Base-by-base conservation (phyloP, 1,140 invertebrate genomes). In the Aphelinus atriplicis region DNA sequence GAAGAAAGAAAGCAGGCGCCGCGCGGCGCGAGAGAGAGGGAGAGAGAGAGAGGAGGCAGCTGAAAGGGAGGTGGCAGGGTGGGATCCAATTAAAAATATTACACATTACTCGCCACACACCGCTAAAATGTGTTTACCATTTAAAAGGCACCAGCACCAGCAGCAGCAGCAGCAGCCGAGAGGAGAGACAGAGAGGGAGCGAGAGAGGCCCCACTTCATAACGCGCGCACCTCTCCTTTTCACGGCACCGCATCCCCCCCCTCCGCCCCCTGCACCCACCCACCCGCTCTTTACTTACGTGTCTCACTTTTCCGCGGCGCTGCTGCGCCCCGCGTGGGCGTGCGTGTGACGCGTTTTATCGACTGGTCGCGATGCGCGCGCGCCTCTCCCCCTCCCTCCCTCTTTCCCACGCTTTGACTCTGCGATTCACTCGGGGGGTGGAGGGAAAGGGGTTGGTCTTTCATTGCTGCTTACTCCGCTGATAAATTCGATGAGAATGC, bases 31-130 rank as follows among this genome's bases (percentile, higher is more conserved):
- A 53, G 47, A 47, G 67, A 65, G 73, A 73, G 67, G 74, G 71
- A 77, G 76, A 78, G 79, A 76, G 76, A 77, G 74, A 81, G 68
- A 78, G 77, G 60, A 43, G 43, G 63, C 26, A 57, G n/a, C 73
- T 64, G 77, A 62, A 63, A 78, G 77, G 63, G 77, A 82, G 82
- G 9, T 53, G 51, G 51, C 51, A 83, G 78, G 70, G 81, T 75
- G 80, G 81, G 81, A 85, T 87, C 85, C 85, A 87, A 87, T 87
- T 87, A 87, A 87, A 87, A 87, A 87, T 87, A 87, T 87, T 86
- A 86, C 83, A 84, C 83, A 86, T 87, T 87, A 85, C 80, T 66
- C 75, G 64, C 75, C 75, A 68, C 64, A 72, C 75, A 81, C 80
- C 77, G 78, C 81, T 84, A 85, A 86, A 87, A 85, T 82, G 82